Conservation (phyloP, 53 echinoderm and acorn worm genomes). For the Echinarachnius parma region DNA sequence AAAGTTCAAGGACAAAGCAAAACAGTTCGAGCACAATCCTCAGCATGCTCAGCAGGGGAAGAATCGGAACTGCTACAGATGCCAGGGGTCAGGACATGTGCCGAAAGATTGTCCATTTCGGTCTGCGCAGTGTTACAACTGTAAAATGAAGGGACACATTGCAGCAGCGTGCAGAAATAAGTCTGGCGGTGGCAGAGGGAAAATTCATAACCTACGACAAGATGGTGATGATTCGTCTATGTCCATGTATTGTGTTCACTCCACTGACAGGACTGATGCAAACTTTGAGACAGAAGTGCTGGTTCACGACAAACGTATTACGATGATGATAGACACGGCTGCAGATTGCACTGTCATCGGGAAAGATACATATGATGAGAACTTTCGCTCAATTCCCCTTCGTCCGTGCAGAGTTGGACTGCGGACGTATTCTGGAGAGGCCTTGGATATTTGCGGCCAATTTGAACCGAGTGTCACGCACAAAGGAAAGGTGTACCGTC, state of each 20-base stretch:
- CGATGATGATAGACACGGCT: slow-evolving; percentile 27
- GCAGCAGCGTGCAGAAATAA: neutral
- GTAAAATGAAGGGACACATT: slow-evolving; percentile 18
- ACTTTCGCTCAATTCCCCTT: slow-evolving; percentile 28
- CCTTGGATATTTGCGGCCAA: slow-evolving; percentile 43
- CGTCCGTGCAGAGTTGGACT: slow-evolving; percentile 1
- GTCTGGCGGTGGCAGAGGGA: too few species aligned
- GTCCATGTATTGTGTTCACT: slow-evolving; percentile 4
- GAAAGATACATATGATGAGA: slow-evolving; percentile 30
- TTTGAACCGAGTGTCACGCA: slow-evolving; percentile 24
- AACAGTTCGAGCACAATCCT: neutral
- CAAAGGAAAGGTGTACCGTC: slow-evolving; percentile 15
- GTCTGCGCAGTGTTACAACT: slow-evolving; percentile 45
- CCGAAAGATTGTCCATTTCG: slow-evolving; percentile 18
- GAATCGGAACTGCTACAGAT: slow-evolving; percentile 24
- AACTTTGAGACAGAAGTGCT: neutral
- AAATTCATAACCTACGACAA: too few species aligned
- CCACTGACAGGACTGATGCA: neutral
- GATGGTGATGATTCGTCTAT: neutral
- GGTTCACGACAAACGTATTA: slow-evolving; percentile 6
- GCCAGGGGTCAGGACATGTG: slow-evolving; percentile 20
- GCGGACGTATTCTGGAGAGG: slow-evolving; percentile 50
- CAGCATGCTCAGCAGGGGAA: neutral
- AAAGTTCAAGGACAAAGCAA: neutral
- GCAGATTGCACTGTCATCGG: slow-evolving; percentile 24